Evolutionary conservation across 2,888 invertebrate genomes (phyloP), one percentile per base, ranked within the genome.

Genomic region (Ypsolopha sequella): DNA sequence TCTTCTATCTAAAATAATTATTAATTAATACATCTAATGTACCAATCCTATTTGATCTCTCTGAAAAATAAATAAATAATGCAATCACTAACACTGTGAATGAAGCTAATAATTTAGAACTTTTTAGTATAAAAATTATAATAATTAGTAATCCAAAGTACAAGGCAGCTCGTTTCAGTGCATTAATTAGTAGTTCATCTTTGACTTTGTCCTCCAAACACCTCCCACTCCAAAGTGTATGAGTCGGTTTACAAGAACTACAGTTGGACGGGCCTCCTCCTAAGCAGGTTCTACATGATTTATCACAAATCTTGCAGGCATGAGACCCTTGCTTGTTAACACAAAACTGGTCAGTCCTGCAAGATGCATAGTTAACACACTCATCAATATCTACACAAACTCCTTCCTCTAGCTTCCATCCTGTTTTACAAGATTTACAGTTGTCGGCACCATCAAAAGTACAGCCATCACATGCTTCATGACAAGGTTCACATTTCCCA

Each of bases 211-310:
- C 64, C 58, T 72, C 63, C 48, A 85, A 57, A 65, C 86, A 86
- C 59, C 63, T 66, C 8, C 75, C 75, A 61, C 68, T 66, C 75
- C 73, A 78, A 36, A 80, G 55, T 0, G 68, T 59, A 54, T 68
- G 54, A 45, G 55, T 55, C 1, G 59, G 13, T 41, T 91, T 91
- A 87, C 98, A 98, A 61, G 90, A 84, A 50, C 89, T 88, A 75
- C 97, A 98, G 89, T 95, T 94, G 66, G 94, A 92, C 11, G 94
- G 91, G 0, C 97, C 97, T 73, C 92, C 92, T 3, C 95, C 96
- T 36, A 85, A 88, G 72, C 98, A 98, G 4, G 93, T 92, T 55
- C 88, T 85, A 71, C 97, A 98, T 1, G 95, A 89, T 59, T 82
- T 88, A 76, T 97, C 95, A 85, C 98, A 98, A 55, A 88, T 90